Evolutionary conservation across 2,797 vertebrate species (phyloP).

Genomic region (Merluccius polli): DNA sequence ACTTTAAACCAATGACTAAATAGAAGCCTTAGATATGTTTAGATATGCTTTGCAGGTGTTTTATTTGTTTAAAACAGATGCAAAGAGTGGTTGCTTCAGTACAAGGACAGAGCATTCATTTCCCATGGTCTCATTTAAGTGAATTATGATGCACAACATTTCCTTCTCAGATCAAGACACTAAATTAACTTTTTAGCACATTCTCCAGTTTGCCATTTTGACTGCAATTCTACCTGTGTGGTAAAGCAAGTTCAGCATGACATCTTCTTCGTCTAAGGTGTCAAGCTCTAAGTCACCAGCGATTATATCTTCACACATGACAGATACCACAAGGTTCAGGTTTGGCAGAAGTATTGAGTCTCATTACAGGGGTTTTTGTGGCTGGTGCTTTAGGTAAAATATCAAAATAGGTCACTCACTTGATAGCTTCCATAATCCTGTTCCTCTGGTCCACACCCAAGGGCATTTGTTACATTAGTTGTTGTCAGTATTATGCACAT

Average conservation of each 20-base stretch:
- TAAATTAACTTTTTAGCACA: background rate
- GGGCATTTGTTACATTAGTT: background rate
- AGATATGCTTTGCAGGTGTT: background rate
- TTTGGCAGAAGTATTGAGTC: conserved; percentile 6
- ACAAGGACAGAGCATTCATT: background rate
- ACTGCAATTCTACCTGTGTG: conserved; percentile 9
- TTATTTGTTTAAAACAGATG: too few species aligned
- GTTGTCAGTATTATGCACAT: background rate
- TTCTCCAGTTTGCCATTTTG: background rate
- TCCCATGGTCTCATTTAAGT: background rate
- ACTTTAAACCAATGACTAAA: too few species aligned
- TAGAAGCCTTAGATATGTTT: too few species aligned
- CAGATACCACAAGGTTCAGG: conserved; percentile 15
- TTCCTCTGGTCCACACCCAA: background rate
- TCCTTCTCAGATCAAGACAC: background rate
- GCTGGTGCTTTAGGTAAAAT: conserved; percentile 17
- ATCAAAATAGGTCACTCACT: conserved; percentile 22
- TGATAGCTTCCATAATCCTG: background rate
- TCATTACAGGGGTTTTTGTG: conserved; percentile 10
- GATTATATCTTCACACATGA: conserved; percentile 23
- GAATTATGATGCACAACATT: background rate
- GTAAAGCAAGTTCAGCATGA: conserved; percentile 8
- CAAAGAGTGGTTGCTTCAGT: background rate
- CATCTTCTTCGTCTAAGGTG: conserved; percentile 23
- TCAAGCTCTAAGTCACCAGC: conserved; percentile 10